phyloP scores from a whole-genome alignment of 2,888 invertebrate species.

The Phasia obesa region DNA sequence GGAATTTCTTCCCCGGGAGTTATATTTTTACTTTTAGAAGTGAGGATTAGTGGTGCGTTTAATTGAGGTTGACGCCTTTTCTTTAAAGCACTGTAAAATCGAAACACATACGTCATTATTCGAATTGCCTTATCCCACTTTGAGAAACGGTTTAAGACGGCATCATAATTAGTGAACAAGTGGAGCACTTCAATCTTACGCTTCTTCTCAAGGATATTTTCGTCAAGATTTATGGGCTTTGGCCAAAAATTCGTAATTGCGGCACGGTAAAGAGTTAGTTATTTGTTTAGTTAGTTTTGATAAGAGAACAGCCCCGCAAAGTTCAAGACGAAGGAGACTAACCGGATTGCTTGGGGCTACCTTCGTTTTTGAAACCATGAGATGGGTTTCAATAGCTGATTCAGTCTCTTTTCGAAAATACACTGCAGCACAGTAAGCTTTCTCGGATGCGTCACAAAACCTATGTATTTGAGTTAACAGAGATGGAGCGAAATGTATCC shows the following conservation, averaged over 20 bases:
- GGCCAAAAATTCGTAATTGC: not conserved
- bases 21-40: not conserved
- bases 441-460: too few relatives aligned
- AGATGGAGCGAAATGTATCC: not conserved
- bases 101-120: not conserved
- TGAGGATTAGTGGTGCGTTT: not conserved
- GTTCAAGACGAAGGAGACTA: not conserved
- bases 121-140: not conserved
- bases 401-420: not conserved
- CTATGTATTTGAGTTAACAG: too few relatives aligned
- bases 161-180: not conserved
- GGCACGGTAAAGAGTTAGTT: not conserved
- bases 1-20: not conserved
- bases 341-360: conserved; percentile 2
- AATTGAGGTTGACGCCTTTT: not conserved
- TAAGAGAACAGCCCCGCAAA: not conserved
- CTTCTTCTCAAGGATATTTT: not conserved
- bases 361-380: not conserved
- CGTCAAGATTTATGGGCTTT: not conserved
- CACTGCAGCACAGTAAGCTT: not conserved
- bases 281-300: not conserved
- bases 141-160: not conserved
- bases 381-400: not conserved
- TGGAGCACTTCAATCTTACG: not conserved
- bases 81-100: not conserved